Evolutionary conservation across 2,113 vertebrate genomes (phyloP).

Genomic region (Scortum barcoo): DNA sequence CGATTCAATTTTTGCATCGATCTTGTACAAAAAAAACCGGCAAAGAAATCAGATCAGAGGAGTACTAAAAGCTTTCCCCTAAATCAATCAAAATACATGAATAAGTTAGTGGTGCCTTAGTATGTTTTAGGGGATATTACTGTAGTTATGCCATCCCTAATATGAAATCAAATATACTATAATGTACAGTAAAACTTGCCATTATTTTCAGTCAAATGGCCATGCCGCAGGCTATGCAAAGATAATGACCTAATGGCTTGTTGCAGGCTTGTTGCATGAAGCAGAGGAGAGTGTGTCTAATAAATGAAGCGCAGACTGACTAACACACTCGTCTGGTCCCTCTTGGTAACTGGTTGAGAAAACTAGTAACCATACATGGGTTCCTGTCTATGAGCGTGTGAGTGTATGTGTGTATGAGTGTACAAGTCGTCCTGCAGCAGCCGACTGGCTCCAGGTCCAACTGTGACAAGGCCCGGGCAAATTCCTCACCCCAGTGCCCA

Average conservation of each 20-base stretch:
- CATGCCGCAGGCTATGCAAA: constrained; percentile 34
- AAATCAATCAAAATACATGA: constrained; percentile 83
- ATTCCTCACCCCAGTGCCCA: constrained; percentile 86
- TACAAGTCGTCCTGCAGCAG: constrained; percentile 46
- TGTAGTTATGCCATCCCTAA: constrained; percentile 69
- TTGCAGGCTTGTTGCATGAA: constrained; percentile 43
- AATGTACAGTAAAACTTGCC: constrained; percentile 62
- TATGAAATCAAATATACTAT: constrained; percentile 71
- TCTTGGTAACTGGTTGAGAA: constrained; percentile 11
- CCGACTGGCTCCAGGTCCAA: constrained; percentile 84
- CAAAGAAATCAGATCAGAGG: constrained; percentile 81
- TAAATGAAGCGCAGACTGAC: constrained; percentile 49
- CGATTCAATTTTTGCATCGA: constrained; percentile 85
- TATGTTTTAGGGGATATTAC: constrained; percentile 77
- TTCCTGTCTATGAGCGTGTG: constrained; percentile 28
- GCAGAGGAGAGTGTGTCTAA: constrained; percentile 43
- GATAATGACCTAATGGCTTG: constrained; percentile 59
- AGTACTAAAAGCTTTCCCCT: constrained; percentile 83
- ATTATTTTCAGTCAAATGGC: constrained; percentile 63
- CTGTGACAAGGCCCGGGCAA: constrained; percentile 82
- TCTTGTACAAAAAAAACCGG: constrained; percentile 73
- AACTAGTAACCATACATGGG: constrained; percentile 20
- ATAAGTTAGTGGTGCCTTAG: constrained; percentile 72
- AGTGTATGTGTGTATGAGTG: too few relatives aligned
- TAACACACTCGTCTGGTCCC: constrained; percentile 31